Evolutionary conservation across 2,797 vertebrate genomes (phyloP).

Genomic region (Taeniopygia guttata): DNA sequence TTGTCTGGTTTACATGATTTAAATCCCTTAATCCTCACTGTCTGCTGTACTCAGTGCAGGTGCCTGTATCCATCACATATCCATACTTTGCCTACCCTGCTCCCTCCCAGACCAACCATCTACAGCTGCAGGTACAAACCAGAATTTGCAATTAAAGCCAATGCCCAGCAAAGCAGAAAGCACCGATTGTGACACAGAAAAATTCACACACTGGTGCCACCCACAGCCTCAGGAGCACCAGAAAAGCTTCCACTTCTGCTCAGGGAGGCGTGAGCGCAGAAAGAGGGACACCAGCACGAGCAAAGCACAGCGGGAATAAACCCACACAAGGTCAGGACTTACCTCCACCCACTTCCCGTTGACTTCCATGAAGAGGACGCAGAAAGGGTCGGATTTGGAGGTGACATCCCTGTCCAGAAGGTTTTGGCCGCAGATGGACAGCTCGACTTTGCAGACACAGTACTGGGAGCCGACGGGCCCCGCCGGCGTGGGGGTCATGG

Average conservation of each 20-base stretch:
- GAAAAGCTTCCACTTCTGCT: not conserved
- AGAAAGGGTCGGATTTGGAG: conserved; percentile 98
- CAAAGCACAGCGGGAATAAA: not conserved
- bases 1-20: not conserved
- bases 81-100: not conserved
- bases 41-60: fast-evolving
- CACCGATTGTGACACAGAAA: not conserved
- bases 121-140: not conserved
- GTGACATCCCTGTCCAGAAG: conserved; percentile 95
- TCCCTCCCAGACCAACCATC: not conserved
- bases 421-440: conserved; percentile 88
- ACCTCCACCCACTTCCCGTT: conserved; percentile 94
- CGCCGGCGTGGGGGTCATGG: conserved; percentile 51
- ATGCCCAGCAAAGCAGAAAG: not conserved
- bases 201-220: not conserved
- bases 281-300: not conserved
- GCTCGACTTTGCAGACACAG: conserved; percentile 90
- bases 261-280: not conserved
- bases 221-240: not conserved
- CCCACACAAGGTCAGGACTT: not conserved
- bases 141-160: not conserved
- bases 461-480: conserved; percentile 82
- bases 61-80: not conserved
- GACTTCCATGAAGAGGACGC: conserved; percentile 92
- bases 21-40: not conserved